Conservation (phyloP, 2,113 vertebrate genomes). For the Tachysurus vachellii region DNA sequence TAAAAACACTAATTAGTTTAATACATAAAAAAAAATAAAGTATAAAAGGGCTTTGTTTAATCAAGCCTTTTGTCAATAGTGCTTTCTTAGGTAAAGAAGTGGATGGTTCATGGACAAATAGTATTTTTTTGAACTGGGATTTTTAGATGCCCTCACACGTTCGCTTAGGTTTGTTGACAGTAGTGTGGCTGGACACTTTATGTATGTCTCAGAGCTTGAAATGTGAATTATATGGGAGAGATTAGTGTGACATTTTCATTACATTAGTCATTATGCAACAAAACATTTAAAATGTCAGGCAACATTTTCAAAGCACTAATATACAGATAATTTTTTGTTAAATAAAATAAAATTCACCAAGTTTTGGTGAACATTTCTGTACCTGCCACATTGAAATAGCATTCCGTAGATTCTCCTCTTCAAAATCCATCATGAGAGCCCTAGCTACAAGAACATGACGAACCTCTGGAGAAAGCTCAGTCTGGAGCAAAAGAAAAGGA, state of each 20-base stretch:
- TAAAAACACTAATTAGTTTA: no score
- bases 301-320: background rate
- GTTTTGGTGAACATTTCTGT: conserved; percentile 41
- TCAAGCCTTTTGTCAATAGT: no score
- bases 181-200: no score
- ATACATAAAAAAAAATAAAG: background rate
- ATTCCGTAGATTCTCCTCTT: conserved; percentile 72
- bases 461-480: conserved; percentile 77
- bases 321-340: background rate
- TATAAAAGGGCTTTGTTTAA: background rate
- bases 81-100: no score
- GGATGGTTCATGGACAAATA: no score
- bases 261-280: background rate
- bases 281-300: background rate
- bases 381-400: conserved; percentile 92
- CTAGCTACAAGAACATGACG: conserved; percentile 82
- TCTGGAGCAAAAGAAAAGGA: conserved; percentile 69
- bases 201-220: background rate
- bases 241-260: background rate
- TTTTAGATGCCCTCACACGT: no score
- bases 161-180: no score
- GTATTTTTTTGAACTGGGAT: no score
- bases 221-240: background rate
- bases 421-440: conserved; percentile 81
- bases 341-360: background rate